Base-by-base conservation (phyloP, 2,888 invertebrate species). In the Oscheius onirici region DNA sequence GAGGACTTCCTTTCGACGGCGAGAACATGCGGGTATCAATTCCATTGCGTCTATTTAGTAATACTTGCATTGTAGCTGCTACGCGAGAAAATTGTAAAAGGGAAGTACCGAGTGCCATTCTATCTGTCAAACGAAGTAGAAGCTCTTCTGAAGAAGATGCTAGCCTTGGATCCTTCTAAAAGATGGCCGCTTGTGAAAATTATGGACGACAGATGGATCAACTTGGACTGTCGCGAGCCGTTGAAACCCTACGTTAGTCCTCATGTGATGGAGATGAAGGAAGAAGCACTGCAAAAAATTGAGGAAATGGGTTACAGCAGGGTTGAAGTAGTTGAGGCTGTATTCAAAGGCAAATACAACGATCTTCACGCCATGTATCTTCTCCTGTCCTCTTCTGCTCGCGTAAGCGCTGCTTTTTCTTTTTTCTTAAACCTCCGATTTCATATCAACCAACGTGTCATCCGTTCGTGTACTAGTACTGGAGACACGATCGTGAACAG, bases 81-180 rank as follows among this genome's bases (percentile, higher is more conserved):
- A 74, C 90, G 99, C 85, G 99, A 99, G 90, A 91, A 97, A 82
- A 99, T 99, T 84, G 92, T 99, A 84, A 91, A 97, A 85, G 99
- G 99, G 84, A 99, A 99, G 91, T 99, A 99, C 91, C 93, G 99
- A 90, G 99, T 99, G 90, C 99, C 99, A 75, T 99, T 99, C 92
- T 99, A 99, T 91, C 99, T 99, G 99, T 97, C 97, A 81, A 97
- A 97, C 84, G 99, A 99, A 91, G 99, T 99, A 91, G 99, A 99
- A 91, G 95, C 95, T 90, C 92, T 99, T 86, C 92, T 99, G 87
- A 97, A 97, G 91, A 97, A 99, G 91, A 99, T 99, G 91, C 92
- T 99, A 88, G 97, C 99, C 87, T 92, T 99, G 89, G 99, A 97
- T 91, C 99, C 99, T 83, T 93, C 93, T 86, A 96, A 96, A 90